phyloP scores from a whole-genome alignment of 2,888 invertebrate species.

The Lasioglossum calceatum region DNA sequence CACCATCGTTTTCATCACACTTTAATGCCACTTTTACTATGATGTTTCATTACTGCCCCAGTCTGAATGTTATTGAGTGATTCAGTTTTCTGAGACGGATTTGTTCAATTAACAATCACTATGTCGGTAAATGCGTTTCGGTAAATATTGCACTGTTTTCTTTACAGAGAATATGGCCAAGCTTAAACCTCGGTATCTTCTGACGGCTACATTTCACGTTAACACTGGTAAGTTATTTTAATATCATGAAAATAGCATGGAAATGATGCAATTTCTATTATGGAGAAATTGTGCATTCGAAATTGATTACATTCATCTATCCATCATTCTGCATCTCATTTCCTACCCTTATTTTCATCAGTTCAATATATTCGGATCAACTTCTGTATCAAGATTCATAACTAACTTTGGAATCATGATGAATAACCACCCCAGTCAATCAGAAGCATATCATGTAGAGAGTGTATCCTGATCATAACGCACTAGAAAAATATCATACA shows the following conservation, averaged over 20 bases:
- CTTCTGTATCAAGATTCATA: neutral
- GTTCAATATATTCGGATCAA: neutral
- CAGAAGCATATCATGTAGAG: slow-evolving; percentile 76
- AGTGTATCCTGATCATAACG: slow-evolving; percentile 62
- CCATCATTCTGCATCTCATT: neutral
- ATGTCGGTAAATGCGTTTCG: neutral
- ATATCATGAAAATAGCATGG: neutral
- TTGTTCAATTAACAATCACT: neutral
- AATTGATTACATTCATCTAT: neutral
- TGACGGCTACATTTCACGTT: neutral
- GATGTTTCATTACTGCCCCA: slow-evolving; percentile 80
- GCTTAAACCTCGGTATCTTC: neutral
- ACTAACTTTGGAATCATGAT: slow-evolving; percentile 63
- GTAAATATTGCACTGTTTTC: neutral
- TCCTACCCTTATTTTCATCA: neutral
- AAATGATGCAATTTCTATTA: neutral
- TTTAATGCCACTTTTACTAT: slow-evolving; percentile 36
- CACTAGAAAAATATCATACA: neutral
- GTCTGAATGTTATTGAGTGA: slow-evolving; percentile 80
- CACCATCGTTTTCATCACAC: neutral
- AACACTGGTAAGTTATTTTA: slow-evolving; percentile 21
- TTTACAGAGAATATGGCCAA: neutral
- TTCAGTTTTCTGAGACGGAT: slow-evolving; percentile 66
- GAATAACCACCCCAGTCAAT: slow-evolving; percentile 77
- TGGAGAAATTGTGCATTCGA: neutral